These are phyloP conservation scores for Oceanites oceanicus DNA, from an alignment of 2,113 vertebrate species.

Conservation along the genomic window DNA sequence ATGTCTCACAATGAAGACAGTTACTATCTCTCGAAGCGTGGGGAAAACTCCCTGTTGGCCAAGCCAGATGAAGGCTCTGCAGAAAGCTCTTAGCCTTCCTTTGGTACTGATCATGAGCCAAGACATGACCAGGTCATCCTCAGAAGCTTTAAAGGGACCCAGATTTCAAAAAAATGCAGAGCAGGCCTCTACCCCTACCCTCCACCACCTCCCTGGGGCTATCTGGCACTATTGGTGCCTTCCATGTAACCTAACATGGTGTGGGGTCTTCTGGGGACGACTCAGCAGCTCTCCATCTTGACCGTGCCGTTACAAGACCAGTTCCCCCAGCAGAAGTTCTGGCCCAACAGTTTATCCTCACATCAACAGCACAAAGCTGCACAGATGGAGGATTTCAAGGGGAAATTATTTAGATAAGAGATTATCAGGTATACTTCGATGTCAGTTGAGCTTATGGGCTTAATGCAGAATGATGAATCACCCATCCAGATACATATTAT, in stretches of 20 bases:
- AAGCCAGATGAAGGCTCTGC: neutral
- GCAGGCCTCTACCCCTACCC: neutral
- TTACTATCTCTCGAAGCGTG: accelerated
- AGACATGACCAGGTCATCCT: neutral
- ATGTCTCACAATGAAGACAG: neutral
- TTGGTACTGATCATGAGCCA: neutral
- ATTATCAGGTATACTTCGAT: conserved; percentile 38
- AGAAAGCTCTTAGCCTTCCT: neutral
- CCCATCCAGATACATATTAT: conserved; percentile 24
- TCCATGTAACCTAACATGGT: neutral
- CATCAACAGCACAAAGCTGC: conserved; percentile 4
- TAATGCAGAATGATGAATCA: conserved; percentile 60
- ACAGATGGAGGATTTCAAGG: conserved; percentile 48
- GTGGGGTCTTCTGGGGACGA: neutral
- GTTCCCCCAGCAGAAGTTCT: neutral
- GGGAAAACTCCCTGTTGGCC: neutral
- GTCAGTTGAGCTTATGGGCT: conserved; percentile 35
- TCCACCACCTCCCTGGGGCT: neutral
- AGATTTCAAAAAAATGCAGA: neutral
- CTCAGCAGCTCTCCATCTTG: neutral
- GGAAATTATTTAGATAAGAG: conserved; percentile 59
- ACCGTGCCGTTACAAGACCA: neutral
- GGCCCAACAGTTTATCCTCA: neutral
- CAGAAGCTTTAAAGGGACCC: neutral
- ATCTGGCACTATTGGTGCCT: neutral